Evolutionary conservation across 1,140 invertebrate species (phyloP), one percentile per base, ranked within the genome.

Genomic region (Teleogryllus occipitalis): DNA sequence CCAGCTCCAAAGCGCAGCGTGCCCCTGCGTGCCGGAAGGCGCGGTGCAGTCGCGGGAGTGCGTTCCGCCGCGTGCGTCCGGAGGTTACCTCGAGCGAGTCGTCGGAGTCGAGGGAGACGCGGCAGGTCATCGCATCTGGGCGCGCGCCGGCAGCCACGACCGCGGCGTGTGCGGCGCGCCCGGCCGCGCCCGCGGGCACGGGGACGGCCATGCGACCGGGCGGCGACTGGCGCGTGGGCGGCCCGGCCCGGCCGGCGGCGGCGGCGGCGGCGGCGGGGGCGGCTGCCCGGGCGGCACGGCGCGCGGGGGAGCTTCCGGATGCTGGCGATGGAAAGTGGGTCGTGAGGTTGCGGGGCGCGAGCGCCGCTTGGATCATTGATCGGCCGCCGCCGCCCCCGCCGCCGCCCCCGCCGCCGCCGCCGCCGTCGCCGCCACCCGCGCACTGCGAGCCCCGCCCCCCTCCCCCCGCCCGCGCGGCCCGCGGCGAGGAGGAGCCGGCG

Each of bases 281-380:
- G 7, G 54, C 54, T 39, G 1, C 54, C 54, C 15, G 49, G 8
- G 49, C 49, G 49, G 49, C 49, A 54, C 8, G 49, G 49, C 8
- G 15, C 49, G 8, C 49, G 8, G 49, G n/a, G 49, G 15, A 8
- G 49, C 49, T 54, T 8, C 49, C 15, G 49, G 10, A 14, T 10
- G 54, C 54, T 65, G 54, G 54, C 54, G 54, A 65, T 65, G 54
- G 54, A 65, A 65, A 65, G 54, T 65, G 54, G 54, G 54, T 65
- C 54, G 54, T 18, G 54, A 18, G 10, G 54, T 18, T 14, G 54
- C 54, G 54, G 54, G 49, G 54, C 54, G 54, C 54, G 27, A 65
- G 54, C 54, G 49, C 54, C 10, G 54, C 10, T 7, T 65, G 54
- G 54, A 65, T 65, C 54, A 65, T 65, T 65, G 54, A 65, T 65